Evolutionary conservation across 2,888 invertebrate genomes (phyloP).

Genomic region (Cyclophora albipunctata): DNA sequence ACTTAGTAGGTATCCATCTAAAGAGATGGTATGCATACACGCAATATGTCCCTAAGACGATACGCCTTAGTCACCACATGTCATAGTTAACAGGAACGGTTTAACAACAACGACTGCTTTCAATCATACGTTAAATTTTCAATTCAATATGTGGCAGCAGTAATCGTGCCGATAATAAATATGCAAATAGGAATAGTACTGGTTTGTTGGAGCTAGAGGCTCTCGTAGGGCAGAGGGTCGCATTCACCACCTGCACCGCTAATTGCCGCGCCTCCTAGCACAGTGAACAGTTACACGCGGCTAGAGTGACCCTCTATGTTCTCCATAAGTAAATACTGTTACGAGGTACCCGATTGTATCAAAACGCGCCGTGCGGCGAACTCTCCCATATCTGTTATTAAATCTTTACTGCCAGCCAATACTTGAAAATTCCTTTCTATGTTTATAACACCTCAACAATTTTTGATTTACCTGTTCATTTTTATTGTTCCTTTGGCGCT

Average conservation of each 20-base stretch:
- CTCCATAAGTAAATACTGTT: slow-evolving; percentile 36
- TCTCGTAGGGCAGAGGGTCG: slow-evolving; percentile 55
- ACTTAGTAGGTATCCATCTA: slow-evolving; percentile 6
- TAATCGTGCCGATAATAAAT: slow-evolving; percentile 47
- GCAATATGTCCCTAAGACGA: slow-evolving; percentile 26
- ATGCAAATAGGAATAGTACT: slow-evolving; percentile 47
- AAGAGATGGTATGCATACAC: slow-evolving; percentile 21
- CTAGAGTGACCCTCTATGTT: slow-evolving; percentile 49
- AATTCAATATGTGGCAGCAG: slow-evolving; percentile 36
- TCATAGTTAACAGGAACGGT: background rate
- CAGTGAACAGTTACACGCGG: slow-evolving; percentile 53
- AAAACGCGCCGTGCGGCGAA: slow-evolving; percentile 20
- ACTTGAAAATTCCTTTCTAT: slow-evolving; percentile 18
- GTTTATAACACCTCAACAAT: slow-evolving; percentile 18
- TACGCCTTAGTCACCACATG: slow-evolving; percentile 4
- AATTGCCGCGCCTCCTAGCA: slow-evolving; percentile 65
- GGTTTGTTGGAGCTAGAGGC: slow-evolving; percentile 20
- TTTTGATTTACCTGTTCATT: slow-evolving; percentile 7
- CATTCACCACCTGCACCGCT: slow-evolving; percentile 67
- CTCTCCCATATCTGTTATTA: slow-evolving; percentile 20
- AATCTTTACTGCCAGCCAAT: slow-evolving; percentile 13
- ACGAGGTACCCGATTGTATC: slow-evolving; percentile 30
- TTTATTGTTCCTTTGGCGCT: slow-evolving; percentile 1
- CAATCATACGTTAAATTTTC: too few species aligned
- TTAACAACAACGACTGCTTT: background rate